Conservation (phyloP, 2,888 invertebrate species). For the Agrochola litura region DNA sequence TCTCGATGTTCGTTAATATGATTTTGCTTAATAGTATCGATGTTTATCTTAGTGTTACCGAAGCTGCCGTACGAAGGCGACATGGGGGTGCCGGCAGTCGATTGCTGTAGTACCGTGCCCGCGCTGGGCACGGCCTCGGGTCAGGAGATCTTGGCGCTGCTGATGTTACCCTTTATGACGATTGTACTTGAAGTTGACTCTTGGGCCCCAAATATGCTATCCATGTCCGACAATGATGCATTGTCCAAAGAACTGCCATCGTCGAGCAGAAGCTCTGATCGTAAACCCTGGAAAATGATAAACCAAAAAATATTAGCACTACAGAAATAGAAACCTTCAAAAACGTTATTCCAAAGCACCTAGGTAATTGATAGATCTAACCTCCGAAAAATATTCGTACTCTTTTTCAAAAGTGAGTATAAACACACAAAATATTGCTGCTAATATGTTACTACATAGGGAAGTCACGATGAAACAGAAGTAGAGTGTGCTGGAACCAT, state of each 20-base stretch:
- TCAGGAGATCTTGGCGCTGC: slow-evolving; percentile 83
- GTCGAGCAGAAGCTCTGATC: slow-evolving; percentile 84
- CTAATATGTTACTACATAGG: slow-evolving; percentile 83
- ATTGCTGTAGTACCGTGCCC: slow-evolving; percentile 79
- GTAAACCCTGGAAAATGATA: slow-evolving; percentile 79
- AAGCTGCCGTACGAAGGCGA: slow-evolving; percentile 84
- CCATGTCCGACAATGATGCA: slow-evolving; percentile 81
- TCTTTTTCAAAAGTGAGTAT: slow-evolving; percentile 87
- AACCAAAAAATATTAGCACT: background rate
- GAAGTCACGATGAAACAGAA: slow-evolving; percentile 83
- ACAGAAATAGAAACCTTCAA: background rate
- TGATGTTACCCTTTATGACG: slow-evolving; percentile 83
- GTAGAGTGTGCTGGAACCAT: slow-evolving; percentile 80
- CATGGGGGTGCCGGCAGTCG: slow-evolving; percentile 70
- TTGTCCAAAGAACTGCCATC: slow-evolving; percentile 83
- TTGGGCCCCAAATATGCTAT: slow-evolving; percentile 81
- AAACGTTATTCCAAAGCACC: background rate
- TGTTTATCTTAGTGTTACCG: slow-evolving; percentile 78
- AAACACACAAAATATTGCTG: slow-evolving; percentile 85
- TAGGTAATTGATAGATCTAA: slow-evolving; percentile 61
- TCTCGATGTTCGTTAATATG: slow-evolving; percentile 66
- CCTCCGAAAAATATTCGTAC: slow-evolving; percentile 86
- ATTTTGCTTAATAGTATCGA: slow-evolving; percentile 66
- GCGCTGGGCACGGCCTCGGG: slow-evolving; percentile 86
- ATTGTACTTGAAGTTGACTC: slow-evolving; percentile 79